Base-by-base conservation (phyloP, 2,797 vertebrate genomes). In the Pseudomugil gertrudae region DNA sequence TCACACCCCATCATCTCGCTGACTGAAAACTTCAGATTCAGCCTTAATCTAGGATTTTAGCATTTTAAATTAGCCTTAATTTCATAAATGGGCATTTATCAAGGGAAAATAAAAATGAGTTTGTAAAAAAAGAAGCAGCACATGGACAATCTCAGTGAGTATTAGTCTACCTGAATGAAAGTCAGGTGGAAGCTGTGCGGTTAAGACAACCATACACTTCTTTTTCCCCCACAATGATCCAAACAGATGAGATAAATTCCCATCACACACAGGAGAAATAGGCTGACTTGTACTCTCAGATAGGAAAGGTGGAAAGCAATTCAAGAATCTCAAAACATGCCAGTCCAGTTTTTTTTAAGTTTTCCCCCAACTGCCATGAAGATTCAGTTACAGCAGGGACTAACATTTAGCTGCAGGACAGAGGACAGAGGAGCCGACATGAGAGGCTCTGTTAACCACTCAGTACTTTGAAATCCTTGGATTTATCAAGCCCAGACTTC, bases 361-460 rank as follows among this genome's bases (percentile, higher is more conserved):
- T 62, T 65, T 71, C 76, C 81, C 79, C 68, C 62, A 55, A 58
- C 83, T 61, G 61, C 76, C 69, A 61, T 80, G 73, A 57, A 83
- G 84, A 84, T 88, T 80, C 9, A 56, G 67, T 91, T 90, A 86
- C 86, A 80, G 43, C 40, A 69, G 23, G 48, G 23, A 57, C 55
- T 74, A 73, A 69, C 72, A 74, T 84, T 83, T 56, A 72, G 72
- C 83, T 43, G 61, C 63, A 38, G 74, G 74, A 78, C 74, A 72
- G 69, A 73, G 66, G 71, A 82, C 76, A 74, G 64, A 68, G 63
- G 43, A 71, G 58, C 40, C 48, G 47, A 87, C 81, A 87, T 77
- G 77, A 69, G 74, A 52, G 60, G 76, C 81, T 83, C 81, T 88
- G 89, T 89, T 81, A 83, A 81, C 77, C 68, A 66, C 72, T 79